A percentile compares a stretch with the other conserved stretches of the same genome.
Conservation (phyloP, 2,113 vertebrate species). For the Silurus glanis region DNA sequence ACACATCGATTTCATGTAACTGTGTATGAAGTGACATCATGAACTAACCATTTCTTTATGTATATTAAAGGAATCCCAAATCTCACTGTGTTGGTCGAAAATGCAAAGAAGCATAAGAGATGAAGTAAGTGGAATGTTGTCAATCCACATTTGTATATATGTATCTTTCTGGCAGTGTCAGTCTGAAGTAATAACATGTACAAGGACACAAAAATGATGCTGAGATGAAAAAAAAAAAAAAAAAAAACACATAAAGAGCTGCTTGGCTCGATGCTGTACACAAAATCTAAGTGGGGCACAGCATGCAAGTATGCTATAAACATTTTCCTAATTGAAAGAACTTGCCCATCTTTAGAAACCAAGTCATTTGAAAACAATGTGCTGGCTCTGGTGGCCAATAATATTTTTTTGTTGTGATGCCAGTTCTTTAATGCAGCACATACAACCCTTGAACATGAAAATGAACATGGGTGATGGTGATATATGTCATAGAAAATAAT, state of each 20-base stretch:
- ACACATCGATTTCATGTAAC: not conserved
- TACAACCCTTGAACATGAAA: conserved; percentile 1
- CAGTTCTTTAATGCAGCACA: not conserved
- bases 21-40: conserved; percentile 5
- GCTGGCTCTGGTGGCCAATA: conserved; percentile 53
- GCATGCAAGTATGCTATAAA: conserved; percentile 62
- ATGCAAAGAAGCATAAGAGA: not conserved
- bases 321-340: conserved; percentile 63
- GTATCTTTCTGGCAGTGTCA: conserved; percentile 13
- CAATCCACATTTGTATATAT: not conserved
- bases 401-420: conserved; percentile 26
- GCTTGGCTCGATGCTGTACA: conserved; percentile 52
- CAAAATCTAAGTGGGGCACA: conserved; percentile 56
- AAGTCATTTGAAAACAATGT: conserved; percentile 61
- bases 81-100: not conserved
- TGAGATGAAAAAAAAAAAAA: conserved; percentile 43
- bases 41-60: not conserved
- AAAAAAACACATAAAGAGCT: conserved; percentile 47
- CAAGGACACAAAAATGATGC: conserved; percentile 38
- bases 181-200: conserved; percentile 27
- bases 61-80: not conserved
- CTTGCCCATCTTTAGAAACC: conserved; percentile 60
- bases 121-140: not conserved
- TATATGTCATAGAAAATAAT: not conserved
- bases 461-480: conserved; percentile 58